Evolutionary conservation across 2,888 invertebrate species (phyloP).

Genomic region (Nomada ferruginata): DNA sequence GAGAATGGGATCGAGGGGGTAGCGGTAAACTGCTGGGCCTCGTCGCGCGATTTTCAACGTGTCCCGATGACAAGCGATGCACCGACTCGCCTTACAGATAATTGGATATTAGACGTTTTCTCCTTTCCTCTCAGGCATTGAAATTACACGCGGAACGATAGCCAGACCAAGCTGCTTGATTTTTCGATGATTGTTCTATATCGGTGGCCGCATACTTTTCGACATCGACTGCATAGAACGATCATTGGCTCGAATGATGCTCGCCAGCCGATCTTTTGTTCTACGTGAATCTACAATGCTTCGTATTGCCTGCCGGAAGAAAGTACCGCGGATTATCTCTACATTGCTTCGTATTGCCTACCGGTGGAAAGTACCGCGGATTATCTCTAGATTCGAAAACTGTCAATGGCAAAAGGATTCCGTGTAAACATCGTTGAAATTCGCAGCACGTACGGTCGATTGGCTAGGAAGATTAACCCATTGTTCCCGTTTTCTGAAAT

Average conservation of each 20-base stretch:
- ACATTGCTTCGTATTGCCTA: no score
- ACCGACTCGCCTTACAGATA: slow-evolving; percentile 46
- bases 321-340: no score
- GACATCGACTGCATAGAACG: no score
- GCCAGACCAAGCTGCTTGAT: no score
- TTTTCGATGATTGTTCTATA: no score
- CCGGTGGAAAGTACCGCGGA: neutral
- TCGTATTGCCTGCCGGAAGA: no score
- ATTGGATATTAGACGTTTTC: slow-evolving; percentile 41
- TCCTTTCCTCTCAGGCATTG: neutral
- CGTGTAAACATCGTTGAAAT: neutral
- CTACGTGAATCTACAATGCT: no score
- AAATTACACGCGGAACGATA: no score
- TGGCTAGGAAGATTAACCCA: neutral
- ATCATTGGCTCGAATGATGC: no score
- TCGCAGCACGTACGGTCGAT: neutral
- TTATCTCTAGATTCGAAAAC: neutral
- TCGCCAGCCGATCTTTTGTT: no score
- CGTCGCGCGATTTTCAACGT: slow-evolving; percentile 19
- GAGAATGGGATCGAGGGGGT: slow-evolving; percentile 17
- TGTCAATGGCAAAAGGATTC: neutral
- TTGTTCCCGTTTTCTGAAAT: neutral
- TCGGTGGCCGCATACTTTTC: no score
- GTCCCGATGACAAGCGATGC: slow-evolving; percentile 19
- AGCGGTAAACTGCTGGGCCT: slow-evolving; percentile 40